A percentile compares a stretch with the other conserved stretches of the same genome.
Evolutionary conservation across 2,888 invertebrate species (phyloP).

Genomic region (Diabrotica balteata): DNA sequence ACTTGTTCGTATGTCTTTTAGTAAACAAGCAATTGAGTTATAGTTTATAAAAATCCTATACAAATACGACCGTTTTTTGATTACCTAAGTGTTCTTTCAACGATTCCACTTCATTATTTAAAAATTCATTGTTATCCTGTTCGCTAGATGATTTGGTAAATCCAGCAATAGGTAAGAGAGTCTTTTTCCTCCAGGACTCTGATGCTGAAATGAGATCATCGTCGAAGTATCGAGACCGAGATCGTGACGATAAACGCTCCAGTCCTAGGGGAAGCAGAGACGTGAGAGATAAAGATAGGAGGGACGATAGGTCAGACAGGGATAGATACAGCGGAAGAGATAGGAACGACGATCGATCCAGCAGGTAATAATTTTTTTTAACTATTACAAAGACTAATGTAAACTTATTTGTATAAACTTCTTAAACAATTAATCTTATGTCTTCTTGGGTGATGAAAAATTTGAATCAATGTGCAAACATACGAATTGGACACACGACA

Average conservation of each 20-base stretch:
- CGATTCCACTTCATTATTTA: constrained; percentile 15
- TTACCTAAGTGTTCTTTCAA: too few relatives aligned
- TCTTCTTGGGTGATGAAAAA: too few relatives aligned
- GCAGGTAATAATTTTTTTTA: constrained; percentile 4
- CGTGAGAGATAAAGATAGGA: constrained; percentile 29
- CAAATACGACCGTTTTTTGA: too few relatives aligned
- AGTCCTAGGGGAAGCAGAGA: constrained; percentile 35
- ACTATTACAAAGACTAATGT: too few relatives aligned
- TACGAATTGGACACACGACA: too few relatives aligned
- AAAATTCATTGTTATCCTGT: constrained; percentile 33
- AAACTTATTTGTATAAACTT: too few relatives aligned
- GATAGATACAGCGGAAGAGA: constrained; percentile 33
- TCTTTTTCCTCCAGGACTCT: constrained; percentile 57
- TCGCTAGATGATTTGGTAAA: constrained; percentile 39
- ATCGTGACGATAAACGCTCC: constrained; percentile 22
- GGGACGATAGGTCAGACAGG: constrained; percentile 32
- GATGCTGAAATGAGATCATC: constrained; percentile 44
- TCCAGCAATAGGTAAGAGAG: constrained; percentile 52
- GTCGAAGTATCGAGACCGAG: constrained; percentile 20
- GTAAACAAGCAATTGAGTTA: too few relatives aligned
- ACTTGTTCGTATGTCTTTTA: too few relatives aligned
- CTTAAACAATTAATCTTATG: too few relatives aligned
- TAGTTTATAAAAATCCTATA: too few relatives aligned
- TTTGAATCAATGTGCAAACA: too few relatives aligned
- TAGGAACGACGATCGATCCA: constrained; percentile 31